Percentiles rank a stretch among this genome's conserved stretches.
phyloP scores from a whole-genome alignment of 2,113 vertebrate species.

The Plestiodon gilberti region DNA sequence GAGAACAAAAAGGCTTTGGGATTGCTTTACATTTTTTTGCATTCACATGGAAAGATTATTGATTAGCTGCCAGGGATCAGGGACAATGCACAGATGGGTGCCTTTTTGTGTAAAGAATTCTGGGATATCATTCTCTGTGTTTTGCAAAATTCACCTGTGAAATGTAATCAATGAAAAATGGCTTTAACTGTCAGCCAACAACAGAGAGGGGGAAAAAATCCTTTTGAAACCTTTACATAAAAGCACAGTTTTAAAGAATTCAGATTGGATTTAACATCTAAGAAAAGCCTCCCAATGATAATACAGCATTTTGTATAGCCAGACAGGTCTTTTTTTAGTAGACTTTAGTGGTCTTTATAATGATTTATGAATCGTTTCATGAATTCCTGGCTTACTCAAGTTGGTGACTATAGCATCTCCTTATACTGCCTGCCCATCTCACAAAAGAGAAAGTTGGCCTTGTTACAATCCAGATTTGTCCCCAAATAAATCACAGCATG shows the following conservation, averaged over 20 bases:
- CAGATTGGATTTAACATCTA: conserved; percentile 82
- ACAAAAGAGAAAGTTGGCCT: conserved; percentile 75
- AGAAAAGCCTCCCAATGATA: conserved; percentile 66
- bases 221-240: conserved; percentile 67
- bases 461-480: conserved; percentile 68
- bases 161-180: conserved; percentile 71
- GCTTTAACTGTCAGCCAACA: conserved; percentile 55
- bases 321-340: conserved; percentile 71
- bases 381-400: conserved; percentile 82
- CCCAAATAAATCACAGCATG: conserved; percentile 70
- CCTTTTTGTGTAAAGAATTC: conserved; percentile 48
- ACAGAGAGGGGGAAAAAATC: conserved; percentile 19
- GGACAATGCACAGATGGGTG: conserved; percentile 51
- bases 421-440: conserved; percentile 77
- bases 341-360: conserved; percentile 76
- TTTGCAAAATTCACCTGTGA: conserved; percentile 65
- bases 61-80: conserved; percentile 58
- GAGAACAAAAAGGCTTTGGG: conserved; percentile 22
- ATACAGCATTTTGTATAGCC: conserved; percentile 64
- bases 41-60: conserved; percentile 38
- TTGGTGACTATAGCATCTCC: conserved; percentile 79
- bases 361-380: conserved; percentile 85
- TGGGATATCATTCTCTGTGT: conserved; percentile 37
- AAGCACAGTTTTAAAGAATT: conserved; percentile 76
- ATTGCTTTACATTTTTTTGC: conserved; percentile 33